These are phyloP conservation scores for Lasioglossum morio DNA, from an alignment of 2,888 invertebrate genomes.

Conservation along the genomic window DNA sequence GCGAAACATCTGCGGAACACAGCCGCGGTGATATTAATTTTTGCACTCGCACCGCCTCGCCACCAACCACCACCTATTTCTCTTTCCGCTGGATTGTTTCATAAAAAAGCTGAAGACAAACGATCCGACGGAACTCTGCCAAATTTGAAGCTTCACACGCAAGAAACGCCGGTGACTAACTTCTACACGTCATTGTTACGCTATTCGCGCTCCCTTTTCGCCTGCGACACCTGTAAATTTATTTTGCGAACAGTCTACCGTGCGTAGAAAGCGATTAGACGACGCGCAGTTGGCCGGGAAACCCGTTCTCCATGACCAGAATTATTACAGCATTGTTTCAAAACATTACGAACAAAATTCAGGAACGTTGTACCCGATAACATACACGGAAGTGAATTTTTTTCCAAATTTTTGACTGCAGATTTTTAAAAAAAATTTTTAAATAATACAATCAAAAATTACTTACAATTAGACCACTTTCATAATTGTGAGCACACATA, in stretches of 20 bases:
- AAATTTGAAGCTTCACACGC: conserved; percentile 9
- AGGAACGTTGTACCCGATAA: neutral
- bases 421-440: neutral
- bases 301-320: neutral
- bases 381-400: no score
- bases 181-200: neutral
- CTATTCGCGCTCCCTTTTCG: neutral
- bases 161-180: neutral
- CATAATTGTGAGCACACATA: no score
- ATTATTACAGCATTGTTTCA: neutral
- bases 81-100: neutral
- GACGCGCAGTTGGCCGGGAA: neutral
- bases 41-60: neutral
- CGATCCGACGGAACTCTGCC: neutral
- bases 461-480: no score
- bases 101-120: conserved; percentile 24
- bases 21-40: conserved; percentile 42
- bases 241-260: neutral
- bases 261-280: neutral
- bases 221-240: neutral
- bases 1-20: conserved; percentile 22
- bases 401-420: no score
- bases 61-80: neutral
- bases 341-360: neutral
- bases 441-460: no score